phyloP scores from a whole-genome alignment of 1,140 invertebrate species.

The Solenopsis invicta region DNA sequence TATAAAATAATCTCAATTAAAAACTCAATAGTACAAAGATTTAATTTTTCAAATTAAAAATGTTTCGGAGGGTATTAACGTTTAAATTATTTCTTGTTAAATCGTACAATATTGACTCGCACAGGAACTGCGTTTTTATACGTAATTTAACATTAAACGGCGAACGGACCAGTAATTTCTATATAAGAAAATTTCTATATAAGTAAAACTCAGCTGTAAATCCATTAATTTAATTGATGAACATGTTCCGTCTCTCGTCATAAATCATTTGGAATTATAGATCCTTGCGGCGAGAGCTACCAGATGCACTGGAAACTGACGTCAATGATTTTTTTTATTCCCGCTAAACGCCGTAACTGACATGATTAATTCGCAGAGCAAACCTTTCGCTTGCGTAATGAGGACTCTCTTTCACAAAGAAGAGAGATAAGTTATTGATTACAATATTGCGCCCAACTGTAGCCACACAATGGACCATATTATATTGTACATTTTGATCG shows the following conservation, averaged over 20 bases:
- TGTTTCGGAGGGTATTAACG: background rate
- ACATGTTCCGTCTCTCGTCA: slow-evolving; percentile 20
- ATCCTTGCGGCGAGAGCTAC: slow-evolving; percentile 6
- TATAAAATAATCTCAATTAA: background rate
- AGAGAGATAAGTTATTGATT: slow-evolving; percentile 55
- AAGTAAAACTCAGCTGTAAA: background rate
- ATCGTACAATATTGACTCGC: background rate
- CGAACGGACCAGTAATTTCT: slow-evolving; percentile 1
- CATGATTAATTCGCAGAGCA: slow-evolving; percentile 50
- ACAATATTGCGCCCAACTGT: background rate
- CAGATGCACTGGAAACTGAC: slow-evolving; percentile 10
- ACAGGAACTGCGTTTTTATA: background rate
- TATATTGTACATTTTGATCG: slow-evolving; percentile 21
- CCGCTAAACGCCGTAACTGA: slow-evolving; percentile 29
- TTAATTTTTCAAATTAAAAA: background rate
- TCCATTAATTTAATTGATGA: slow-evolving; percentile 1
- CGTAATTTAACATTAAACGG: background rate
- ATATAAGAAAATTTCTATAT: background rate
- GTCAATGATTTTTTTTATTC: slow-evolving; percentile 19
- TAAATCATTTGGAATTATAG: slow-evolving; percentile 23
- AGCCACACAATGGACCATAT: background rate
- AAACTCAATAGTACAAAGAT: background rate
- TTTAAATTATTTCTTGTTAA: background rate
- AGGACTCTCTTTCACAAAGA: slow-evolving; percentile 33
- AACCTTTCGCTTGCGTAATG: slow-evolving; percentile 36